Percentiles rank a stretch among this genome's conserved stretches.
phyloP scores from a whole-genome alignment of 2,113 vertebrate genomes.

The Atherinomorus stipes region DNA sequence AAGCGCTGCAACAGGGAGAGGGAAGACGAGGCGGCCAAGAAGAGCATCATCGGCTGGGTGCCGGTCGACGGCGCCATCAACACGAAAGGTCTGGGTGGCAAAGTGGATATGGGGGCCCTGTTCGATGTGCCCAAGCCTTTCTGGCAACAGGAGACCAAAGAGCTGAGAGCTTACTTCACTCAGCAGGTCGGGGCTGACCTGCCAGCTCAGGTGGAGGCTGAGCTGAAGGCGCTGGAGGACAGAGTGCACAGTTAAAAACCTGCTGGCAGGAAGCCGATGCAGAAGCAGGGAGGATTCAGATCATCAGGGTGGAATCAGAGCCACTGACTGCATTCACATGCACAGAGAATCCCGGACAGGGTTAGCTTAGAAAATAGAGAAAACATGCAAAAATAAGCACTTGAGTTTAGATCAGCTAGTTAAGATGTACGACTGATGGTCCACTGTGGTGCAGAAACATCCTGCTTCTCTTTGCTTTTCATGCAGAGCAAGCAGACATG shows the following conservation, averaged over 20 bases:
- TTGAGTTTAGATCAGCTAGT: background rate
- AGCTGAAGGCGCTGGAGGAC: conserved; percentile 86
- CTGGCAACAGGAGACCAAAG: conserved; percentile 92
- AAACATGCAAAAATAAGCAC: background rate
- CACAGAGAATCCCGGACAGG: conserved; percentile 10
- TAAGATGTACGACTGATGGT: background rate
- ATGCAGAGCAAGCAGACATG: no score
- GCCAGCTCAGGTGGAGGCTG: conserved; percentile 85
- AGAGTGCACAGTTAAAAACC: conserved; percentile 80
- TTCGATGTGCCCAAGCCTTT: conserved; percentile 89
- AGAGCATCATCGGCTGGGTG: conserved; percentile 88
- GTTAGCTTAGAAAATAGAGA: background rate
- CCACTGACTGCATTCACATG: conserved; percentile 27
- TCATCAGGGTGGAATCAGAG: conserved; percentile 26
- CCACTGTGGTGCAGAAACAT: background rate
- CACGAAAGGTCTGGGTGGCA: conserved; percentile 82
- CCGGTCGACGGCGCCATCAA: conserved; percentile 85
- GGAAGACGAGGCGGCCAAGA: conserved; percentile 85
- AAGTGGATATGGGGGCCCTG: conserved; percentile 82
- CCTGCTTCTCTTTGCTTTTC: background rate
- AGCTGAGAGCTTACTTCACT: conserved; percentile 88
- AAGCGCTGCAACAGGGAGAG: conserved; percentile 84
- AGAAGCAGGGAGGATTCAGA: conserved; percentile 17
- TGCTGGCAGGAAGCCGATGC: conserved; percentile 12
- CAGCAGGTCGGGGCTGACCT: conserved; percentile 90